These are phyloP conservation scores for Syngnathus rostellatus DNA, from an alignment of 2,797 vertebrate genomes.

Conservation along the genomic window DNA sequence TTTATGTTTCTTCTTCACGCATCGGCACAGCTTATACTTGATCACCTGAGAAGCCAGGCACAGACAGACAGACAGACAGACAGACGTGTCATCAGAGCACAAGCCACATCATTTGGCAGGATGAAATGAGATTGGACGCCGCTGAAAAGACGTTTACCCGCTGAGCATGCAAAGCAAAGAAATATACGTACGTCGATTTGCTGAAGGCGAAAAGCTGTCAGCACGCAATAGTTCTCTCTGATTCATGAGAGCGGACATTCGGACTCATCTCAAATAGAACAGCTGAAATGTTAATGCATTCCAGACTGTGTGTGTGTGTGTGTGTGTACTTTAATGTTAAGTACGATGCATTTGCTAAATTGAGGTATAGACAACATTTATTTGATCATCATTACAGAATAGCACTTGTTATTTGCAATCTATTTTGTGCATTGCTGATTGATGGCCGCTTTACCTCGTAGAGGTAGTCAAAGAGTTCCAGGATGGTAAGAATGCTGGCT, in stretches of 20 bases:
- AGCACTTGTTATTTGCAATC: background rate
- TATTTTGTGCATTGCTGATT: constrained; percentile 3
- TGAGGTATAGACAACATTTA: no score
- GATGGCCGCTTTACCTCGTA: constrained; percentile 77
- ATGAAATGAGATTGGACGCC: constrained; percentile 23
- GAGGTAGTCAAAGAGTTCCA: constrained; percentile 95
- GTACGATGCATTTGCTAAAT: no score
- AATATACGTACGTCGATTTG: background rate
- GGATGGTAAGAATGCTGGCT: constrained; percentile 94
- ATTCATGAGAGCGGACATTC: constrained; percentile 42
- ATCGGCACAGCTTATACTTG: constrained; percentile 87
- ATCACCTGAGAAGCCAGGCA: constrained; percentile 75
- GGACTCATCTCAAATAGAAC: constrained; percentile 47
- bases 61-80: constrained; percentile 11
- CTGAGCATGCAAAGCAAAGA: constrained; percentile 13
- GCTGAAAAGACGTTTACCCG: constrained; percentile 14
- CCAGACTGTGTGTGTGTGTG: constrained; percentile 8
- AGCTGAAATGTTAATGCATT: constrained; percentile 59
- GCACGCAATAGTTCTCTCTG: background rate
- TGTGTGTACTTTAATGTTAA: background rate
- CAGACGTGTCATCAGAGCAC: constrained; percentile 8
- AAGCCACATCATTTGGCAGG: constrained; percentile 1
- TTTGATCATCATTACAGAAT: background rate
- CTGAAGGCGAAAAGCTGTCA: background rate
- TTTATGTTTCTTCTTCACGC: constrained; percentile 87